phyloP scores from a whole-genome alignment of 2,113 vertebrate species.

The Leucoraja erinaceus region DNA sequence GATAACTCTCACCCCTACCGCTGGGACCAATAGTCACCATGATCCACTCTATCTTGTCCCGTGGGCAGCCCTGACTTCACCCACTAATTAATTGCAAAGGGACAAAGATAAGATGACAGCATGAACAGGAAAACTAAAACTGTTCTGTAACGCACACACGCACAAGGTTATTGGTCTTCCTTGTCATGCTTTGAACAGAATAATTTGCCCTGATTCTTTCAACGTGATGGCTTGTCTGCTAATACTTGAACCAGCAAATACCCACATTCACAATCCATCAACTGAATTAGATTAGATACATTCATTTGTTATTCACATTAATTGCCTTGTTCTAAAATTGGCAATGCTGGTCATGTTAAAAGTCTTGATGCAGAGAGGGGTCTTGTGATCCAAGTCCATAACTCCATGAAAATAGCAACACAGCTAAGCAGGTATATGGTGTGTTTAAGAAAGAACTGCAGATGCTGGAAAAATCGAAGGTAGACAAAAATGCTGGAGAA shows the following conservation, averaged over 20 bases:
- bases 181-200: background rate
- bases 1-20: background rate
- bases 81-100: slow-evolving; percentile 35
- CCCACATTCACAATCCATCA: background rate
- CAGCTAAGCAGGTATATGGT: no score
- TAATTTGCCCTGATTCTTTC: background rate
- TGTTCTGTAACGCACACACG: background rate
- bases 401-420: no score
- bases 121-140: slow-evolving; percentile 26
- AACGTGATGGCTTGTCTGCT: background rate
- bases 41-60: background rate
- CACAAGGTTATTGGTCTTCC: background rate
- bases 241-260: background rate
- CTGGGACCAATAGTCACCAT: background rate
- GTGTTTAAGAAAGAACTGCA: no score
- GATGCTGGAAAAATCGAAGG: no score
- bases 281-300: background rate
- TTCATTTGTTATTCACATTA: background rate
- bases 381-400: no score
- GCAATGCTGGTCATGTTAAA: background rate
- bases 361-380: background rate
- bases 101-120: background rate
- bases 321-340: background rate
- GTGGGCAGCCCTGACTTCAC: background rate
- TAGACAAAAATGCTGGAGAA: no score